Conservation (phyloP, 2,113 vertebrate genomes). For the Dermatemys mawii region DNA sequence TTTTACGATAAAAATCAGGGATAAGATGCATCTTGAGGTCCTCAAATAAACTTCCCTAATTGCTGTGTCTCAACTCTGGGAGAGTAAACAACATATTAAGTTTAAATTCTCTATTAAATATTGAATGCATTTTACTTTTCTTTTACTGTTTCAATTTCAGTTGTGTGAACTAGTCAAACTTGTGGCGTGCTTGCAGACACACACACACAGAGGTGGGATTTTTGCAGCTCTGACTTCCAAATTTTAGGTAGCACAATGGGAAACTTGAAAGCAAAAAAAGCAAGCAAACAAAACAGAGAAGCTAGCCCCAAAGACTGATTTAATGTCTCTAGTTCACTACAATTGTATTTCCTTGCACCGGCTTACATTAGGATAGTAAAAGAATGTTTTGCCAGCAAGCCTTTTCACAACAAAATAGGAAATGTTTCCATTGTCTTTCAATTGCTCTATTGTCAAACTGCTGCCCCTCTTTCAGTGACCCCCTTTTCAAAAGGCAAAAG, state of each 20-base stretch:
- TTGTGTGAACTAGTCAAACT: background rate
- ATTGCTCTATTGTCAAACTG: background rate
- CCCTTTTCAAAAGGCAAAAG: too few relatives aligned
- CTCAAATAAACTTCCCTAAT: background rate
- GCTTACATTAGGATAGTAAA: background rate
- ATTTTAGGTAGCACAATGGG: background rate
- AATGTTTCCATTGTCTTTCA: background rate
- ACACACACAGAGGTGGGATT: too few relatives aligned
- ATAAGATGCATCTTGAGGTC: background rate
- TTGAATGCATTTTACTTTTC: background rate
- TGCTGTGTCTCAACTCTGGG: background rate
- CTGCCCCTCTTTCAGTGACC: background rate
- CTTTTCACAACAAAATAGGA: background rate
- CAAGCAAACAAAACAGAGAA: background rate
- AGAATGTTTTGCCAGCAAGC: background rate
- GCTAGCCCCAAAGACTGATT: background rate
- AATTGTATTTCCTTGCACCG: background rate
- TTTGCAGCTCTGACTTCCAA: background rate
- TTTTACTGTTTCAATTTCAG: background rate
- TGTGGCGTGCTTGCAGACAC: background rate
- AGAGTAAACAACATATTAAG: background rate
- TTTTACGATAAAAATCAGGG: background rate
- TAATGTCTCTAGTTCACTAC: background rate
- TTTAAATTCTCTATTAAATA: background rate
- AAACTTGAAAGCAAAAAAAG: background rate